Percentiles rank a stretch among this genome's conserved stretches.
phyloP scores from a whole-genome alignment of 2,797 vertebrate species.

The Lithobates sylvaticus region DNA sequence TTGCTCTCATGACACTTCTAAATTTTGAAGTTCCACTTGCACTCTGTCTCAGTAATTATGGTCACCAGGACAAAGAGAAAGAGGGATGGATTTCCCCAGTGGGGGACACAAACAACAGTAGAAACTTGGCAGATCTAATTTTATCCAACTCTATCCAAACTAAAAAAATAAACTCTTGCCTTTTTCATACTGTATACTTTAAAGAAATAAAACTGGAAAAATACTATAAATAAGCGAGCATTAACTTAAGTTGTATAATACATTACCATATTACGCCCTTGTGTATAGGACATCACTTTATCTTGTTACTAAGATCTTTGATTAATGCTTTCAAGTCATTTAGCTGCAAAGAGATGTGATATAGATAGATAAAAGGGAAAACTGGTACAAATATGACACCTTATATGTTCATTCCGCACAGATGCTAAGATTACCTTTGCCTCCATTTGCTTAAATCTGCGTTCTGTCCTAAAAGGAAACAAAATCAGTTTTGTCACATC shows the following conservation, averaged over 20 bases:
- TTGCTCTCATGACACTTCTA: no score
- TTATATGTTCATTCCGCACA: not conserved
- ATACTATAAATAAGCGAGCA: not conserved
- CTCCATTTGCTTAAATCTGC: constrained; percentile 52
- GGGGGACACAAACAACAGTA: no score
- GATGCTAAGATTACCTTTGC: constrained; percentile 32
- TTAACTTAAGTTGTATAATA: not conserved
- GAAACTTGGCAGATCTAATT: no score
- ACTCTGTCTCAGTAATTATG: no score
- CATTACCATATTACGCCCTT: constrained; percentile 10
- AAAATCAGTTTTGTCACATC: not conserved
- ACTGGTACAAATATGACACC: not conserved
- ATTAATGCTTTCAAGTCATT: constrained; percentile 34
- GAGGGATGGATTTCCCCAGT: no score
- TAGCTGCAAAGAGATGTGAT: constrained; percentile 16
- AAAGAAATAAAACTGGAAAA: no score
- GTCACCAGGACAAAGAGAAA: no score
- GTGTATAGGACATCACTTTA: constrained; percentile 37
- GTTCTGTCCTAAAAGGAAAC: constrained; percentile 28
- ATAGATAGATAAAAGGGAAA: not conserved
- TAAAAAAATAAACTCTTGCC: no score
- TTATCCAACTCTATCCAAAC: no score
- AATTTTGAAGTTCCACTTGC: no score
- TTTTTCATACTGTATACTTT: no score
- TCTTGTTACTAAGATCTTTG: constrained; percentile 44